Base-by-base conservation (phyloP, 2,113 vertebrate genomes). In the Odontesthes bonariensis region DNA sequence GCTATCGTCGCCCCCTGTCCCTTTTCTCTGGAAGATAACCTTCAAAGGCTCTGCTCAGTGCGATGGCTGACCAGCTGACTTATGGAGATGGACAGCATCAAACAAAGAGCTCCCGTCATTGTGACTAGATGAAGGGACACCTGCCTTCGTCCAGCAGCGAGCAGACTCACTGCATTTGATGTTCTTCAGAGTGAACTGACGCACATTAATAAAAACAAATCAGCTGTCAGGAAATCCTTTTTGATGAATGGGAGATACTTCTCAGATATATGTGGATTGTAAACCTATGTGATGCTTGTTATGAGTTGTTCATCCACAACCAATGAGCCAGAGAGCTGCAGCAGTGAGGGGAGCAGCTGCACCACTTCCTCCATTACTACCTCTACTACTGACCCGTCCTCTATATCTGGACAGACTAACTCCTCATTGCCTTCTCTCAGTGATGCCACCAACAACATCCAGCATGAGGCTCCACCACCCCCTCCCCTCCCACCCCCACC, bases 271-370 rank as follows among this genome's bases (percentile, higher is more conserved):
- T 69, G 81, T 73, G 80, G 83, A 79, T 76, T 59, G 27, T 44
- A 83, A 16, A 3, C 31, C 76, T 69, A 63, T 91, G 95, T 92
- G 90, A 97, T 96, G 95, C 95, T 96, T 93, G 95, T 97, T 93
- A 99, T 97, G 96, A 98, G 96, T 94, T 95, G 95, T 92, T 92
- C 95, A 83, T 94, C 95, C 75, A 72, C 94, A 88, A 87, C 93
- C 85, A 94, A 95, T 71, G 95, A 98, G 86, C 96, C 95, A 40
- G 95, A 96, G 91, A 94, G 95, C 93, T 94, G 94, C 87, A 91
- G 92, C 71, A 78, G 92, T 23, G 89, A 88, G 74, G 90, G 92
- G 68, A 79, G 91, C n/a, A 83, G 92, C 35, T 86, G 90, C 20
- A 93, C 91, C 92, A 90, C 95, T 51, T 94, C 95, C 91, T 6